Base-by-base conservation (phyloP, 2,113 vertebrate genomes). In the Ailuropoda melanoleuca region DNA sequence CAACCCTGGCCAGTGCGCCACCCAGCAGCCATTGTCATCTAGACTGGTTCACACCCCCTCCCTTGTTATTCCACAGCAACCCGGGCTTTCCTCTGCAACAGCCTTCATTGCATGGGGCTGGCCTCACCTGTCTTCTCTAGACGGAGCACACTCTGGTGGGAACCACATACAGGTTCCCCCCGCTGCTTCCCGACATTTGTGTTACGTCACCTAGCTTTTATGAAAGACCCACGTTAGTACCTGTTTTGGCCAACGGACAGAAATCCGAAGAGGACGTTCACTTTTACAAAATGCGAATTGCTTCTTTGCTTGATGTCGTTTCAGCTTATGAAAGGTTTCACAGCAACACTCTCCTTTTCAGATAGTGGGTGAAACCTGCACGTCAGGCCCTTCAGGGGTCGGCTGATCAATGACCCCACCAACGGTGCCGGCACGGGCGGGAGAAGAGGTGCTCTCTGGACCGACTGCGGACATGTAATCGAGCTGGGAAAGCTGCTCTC, bases 321-420 rank as follows among this genome's bases (percentile, higher is more conserved):
- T 50, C 2, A 10, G 75, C 75, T 50, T 7, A 34, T 6, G 29
- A 34, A 34, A 50, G 31, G 48, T 78, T 78, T 78, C 75, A 34
- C 4, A 31, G 75, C 29, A 53, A 19, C 17, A 0, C 15, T 48
- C 74, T 77, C 2, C 4, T 29, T 78, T 50, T 12, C 17, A 1
- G 29, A 50, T 12, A 50, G 75, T 8, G 9, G 75, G 31, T 48
- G 17, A 18, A 10, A 19, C 17, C 75, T 21, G 11, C 0, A 1
- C 37, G 29, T 19, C 4, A 8, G 4, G 50, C 70, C 37, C 53
- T 50, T 43, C 21, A 37, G 58, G n/a, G 29, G 68, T 14, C 0
- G 3, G 37, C 1, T 11, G 7, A 0, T 13, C 13, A 6, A 14
- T 2, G 21, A 11, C 12, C 21, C 48, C 17, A 43, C 3, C 8